Conservation (phyloP, 2,888 invertebrate species). For the Imbricaverruca yamaguchii region DNA sequence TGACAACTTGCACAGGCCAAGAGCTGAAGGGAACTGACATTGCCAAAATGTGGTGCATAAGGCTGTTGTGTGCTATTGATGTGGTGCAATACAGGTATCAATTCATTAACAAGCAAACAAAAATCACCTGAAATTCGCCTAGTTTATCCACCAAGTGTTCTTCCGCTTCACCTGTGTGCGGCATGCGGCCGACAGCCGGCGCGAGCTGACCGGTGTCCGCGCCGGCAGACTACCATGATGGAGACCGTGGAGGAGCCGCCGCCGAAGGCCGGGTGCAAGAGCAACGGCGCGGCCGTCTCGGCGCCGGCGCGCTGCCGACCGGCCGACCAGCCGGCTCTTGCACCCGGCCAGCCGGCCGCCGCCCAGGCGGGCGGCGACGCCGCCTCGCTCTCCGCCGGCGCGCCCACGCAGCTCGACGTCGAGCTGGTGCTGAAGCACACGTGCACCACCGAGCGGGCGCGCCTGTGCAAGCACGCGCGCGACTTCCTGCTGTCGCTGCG, state of each 20-base stretch:
- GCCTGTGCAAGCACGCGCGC: constrained; percentile 4
- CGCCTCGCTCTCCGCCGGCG: not conserved
- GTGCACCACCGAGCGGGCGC: not conserved
- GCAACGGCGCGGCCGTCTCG: not conserved
- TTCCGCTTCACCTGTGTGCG: too few species aligned
- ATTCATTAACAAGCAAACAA: too few species aligned
- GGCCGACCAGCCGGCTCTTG: not conserved
- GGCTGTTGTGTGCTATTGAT: too few species aligned
- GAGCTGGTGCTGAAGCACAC: not conserved
- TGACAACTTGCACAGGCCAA: too few species aligned
- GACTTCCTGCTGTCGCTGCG: not conserved
- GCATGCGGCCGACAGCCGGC: too few species aligned
- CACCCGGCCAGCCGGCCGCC: not conserved
- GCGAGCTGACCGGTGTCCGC: not conserved
- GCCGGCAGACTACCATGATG: not conserved
- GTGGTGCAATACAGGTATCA: too few species aligned
- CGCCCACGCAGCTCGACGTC: not conserved
- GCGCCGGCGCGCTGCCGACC: not conserved
- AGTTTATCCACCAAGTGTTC: too few species aligned
- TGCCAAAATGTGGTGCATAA: too few species aligned
- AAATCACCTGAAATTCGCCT: too few species aligned
- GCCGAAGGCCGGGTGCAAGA: not conserved
- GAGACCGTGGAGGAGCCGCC: not conserved
- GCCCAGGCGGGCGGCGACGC: not conserved
- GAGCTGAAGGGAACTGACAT: too few species aligned